Percentiles rank a stretch among this genome's conserved stretches.
Conservation (phyloP, 1,140 invertebrate genomes). For the Gyrodactylus salaris region DNA sequence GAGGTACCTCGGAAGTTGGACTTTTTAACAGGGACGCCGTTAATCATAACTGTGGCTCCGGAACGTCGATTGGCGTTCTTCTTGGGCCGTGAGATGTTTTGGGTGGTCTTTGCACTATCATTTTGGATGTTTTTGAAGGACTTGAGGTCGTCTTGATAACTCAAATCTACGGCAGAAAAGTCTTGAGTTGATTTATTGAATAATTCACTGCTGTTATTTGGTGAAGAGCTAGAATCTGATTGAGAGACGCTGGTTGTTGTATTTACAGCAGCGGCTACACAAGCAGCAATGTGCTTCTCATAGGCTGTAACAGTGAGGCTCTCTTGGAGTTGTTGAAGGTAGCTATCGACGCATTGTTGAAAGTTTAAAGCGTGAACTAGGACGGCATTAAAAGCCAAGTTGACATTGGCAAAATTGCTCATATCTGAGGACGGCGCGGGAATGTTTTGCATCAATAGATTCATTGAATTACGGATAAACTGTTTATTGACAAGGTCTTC, state of each 20-base stretch:
- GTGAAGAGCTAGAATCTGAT: not conserved
- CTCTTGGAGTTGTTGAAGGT: not conserved
- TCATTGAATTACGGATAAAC: not conserved
- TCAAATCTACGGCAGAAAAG: not conserved
- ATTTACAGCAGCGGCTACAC: not conserved
- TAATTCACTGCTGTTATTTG: not conserved
- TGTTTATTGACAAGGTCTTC: not conserved
- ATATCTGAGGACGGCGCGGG: not conserved
- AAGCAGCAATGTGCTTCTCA: not conserved
- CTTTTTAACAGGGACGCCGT: slow-evolving; percentile 1
- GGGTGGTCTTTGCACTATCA: not conserved
- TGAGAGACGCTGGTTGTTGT: not conserved
- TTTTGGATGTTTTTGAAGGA: not conserved
- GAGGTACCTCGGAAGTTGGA: slow-evolving; percentile 3
- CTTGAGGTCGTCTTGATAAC: not conserved
- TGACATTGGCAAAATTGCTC: not conserved
- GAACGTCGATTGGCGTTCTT: not conserved
- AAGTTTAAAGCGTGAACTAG: not conserved
- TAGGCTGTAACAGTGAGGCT: not conserved
- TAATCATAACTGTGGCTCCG: not conserved
- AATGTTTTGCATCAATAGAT: not conserved
- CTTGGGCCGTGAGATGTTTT: not conserved
- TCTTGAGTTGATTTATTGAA: not conserved
- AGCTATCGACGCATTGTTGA: not conserved
- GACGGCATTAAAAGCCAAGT: not conserved